Base-by-base conservation (phyloP, 2,113 vertebrate genomes). In the Silurus asotus region DNA sequence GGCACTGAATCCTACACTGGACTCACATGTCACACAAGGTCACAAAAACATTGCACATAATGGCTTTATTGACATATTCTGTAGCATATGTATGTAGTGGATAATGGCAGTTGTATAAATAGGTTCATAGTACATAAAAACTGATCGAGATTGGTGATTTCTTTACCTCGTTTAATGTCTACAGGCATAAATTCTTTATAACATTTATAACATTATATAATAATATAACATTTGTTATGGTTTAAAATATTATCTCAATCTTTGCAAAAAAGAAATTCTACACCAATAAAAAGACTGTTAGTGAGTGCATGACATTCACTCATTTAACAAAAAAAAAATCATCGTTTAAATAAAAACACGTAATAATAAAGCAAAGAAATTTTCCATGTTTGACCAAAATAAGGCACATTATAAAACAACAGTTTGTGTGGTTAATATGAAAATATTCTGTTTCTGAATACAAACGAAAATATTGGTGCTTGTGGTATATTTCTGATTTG, bases 1-100 rank as follows among this genome's bases (percentile, higher is more conserved):
- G 70, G 85, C 53, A 87, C 65, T 82, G 20, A 20, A 51, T 55
- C 51, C 23, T 53, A 14, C 20, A 76, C 51, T 75, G 72, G 15
- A 67, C 25, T 28, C 37, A 37, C 37, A 37, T 37, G 37, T 37
- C 37, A 37, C 37, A 37, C 25, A 69, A 69, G 65, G 25, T 37
- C 11, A 69, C 14, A 17, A 48, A 14, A 70, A 19, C 14, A 19
- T 19, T 69, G 25, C 14, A 15, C n/a, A 65, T 65, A 37, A 6
- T 37, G 28, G 5, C 67, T 45, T 70, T 45, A 70, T 48, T 70
- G 67, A 45, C 14, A 70, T 70, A 4, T 45, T 28, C 37, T 37
- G 37, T 37, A n/a, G 23, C n/a, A 69, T 28, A 37, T 8, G 10
- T 65, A 23, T 65, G 62, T 11, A 25, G 23, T 25, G 14, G n/a